Base-by-base conservation (phyloP, 1,140 invertebrate species). In the Nasonia giraulti region DNA sequence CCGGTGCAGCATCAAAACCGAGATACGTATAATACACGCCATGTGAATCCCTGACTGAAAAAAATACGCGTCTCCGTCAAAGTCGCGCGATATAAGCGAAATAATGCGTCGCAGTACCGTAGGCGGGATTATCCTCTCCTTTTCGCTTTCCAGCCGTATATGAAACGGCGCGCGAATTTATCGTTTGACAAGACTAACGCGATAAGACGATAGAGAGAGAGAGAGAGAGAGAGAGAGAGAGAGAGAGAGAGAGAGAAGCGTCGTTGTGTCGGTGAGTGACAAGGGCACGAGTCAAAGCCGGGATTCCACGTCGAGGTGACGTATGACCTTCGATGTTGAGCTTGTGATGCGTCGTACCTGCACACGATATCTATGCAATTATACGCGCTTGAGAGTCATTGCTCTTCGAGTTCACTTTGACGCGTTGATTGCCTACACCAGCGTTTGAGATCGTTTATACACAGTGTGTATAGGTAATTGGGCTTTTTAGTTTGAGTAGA, bases 171-270 rank as follows among this genome's bases (percentile, higher is more conserved):
- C 11, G 3, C 11, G 31, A 71, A 71, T 71, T 31, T 55, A 50
- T 75, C 47, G 73, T 84, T 79, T 6, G 66, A 37, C 75, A 74
- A 84, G 40, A 69, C 73, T 37, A 84, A 74, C 50, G 66, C 27
- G 10, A 79, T 55, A 77, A 84, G 73, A 84, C 50, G 55, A 62
- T 20, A 62, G 55, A n/a, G 55, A 62, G 17, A 62, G 55, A 44
- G n/a, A n/a, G n/a, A n/a, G n/a, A n/a, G n/a, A n/a, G n/a, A n/a
- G n/a, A n/a, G n/a, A n/a, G n/a, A n/a, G n/a, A n/a, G n/a, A n/a
- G n/a, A n/a, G n/a, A n/a, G n/a, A 62, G 55, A 62, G 55, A n/a
- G 55, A 62, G 17, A 62, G 55, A 44, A 44, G 40, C 40, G 40
- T 10, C 40, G 27, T 27, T 27, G 0, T 44, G 40, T 11, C 17